phyloP scores from a whole-genome alignment of 2,888 invertebrate genomes.

The Protodeltote pygarga region DNA sequence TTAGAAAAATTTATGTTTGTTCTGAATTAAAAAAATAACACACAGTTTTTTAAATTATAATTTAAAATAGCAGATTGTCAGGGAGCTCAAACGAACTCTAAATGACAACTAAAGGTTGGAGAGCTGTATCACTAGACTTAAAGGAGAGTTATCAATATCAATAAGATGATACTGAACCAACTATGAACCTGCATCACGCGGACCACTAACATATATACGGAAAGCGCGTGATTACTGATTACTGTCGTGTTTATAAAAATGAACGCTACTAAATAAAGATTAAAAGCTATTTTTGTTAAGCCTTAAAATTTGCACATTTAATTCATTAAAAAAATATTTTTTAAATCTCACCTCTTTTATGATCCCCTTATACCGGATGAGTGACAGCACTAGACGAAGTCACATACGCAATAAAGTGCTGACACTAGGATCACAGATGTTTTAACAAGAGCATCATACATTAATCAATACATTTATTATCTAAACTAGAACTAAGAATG shows the following conservation, averaged over 20 bases:
- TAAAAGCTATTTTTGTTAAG: conserved; percentile 3
- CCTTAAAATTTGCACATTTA: background rate
- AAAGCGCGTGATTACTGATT: conserved; percentile 50
- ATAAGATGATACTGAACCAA: conserved; percentile 44
- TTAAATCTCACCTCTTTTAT: conserved; percentile 16
- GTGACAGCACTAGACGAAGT: conserved; percentile 14
- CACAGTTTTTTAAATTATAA: conserved; percentile 9
- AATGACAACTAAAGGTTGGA: conserved; percentile 75
- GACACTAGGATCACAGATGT: conserved; percentile 6
- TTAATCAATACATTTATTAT: conserved; percentile 6
- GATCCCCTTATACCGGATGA: conserved; percentile 14
- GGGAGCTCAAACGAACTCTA: conserved; percentile 66
- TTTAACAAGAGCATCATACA: conserved; percentile 17
- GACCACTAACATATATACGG: conserved; percentile 44
- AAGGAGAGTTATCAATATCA: conserved; percentile 54
- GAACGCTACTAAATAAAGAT: conserved; percentile 6
- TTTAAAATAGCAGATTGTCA: conserved; percentile 31
- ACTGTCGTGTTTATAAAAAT: conserved; percentile 13
- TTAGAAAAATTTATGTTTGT: background rate
- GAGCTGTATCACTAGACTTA: conserved; percentile 55
- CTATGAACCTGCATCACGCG: conserved; percentile 53
- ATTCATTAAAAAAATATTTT: background rate
- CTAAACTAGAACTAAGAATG: conserved; percentile 2
- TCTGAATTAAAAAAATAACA: conserved; percentile 11
- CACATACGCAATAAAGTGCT: conserved; percentile 17